Base-by-base conservation (phyloP, 2,113 vertebrate genomes). In the Eulacestoma nigropectus region DNA sequence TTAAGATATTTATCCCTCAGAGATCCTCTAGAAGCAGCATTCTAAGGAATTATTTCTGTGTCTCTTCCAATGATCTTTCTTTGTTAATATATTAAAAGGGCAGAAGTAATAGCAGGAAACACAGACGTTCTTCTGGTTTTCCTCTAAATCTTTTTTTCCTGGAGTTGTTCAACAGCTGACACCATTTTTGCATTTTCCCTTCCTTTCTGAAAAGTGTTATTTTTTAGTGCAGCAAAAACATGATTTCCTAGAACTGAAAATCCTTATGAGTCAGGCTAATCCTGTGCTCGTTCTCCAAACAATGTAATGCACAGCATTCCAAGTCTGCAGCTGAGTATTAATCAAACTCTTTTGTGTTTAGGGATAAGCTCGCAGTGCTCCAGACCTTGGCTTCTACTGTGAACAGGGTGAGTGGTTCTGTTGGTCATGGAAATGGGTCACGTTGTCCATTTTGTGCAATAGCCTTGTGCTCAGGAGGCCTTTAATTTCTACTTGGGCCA, bases 301-400 rank as follows among this genome's bases (percentile, higher is more conserved):
- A 25, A 1, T 37, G 18, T 39, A 25, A 46, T 2, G 7, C 3
- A 4, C 26, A 60, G 19, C 23, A n/a, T 53, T 94, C 11, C 6
- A 76, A 87, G 23, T 57, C 56, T 91, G 59, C 50, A 80, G 1
- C 11, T 3, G 2, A 22, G 6, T n/a, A 14, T 33, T 70, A 70
- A 91, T 26, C 49, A 10, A 42, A n/a, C 53, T 97, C 46, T 47
- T 93, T 93, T 93, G 16, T 94, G 59, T 94, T 81, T 69, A 99
- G 99, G 99, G 98, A 97, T 92, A 99, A 99, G 72, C 97, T 98
- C 1, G 99, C 99, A 0, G 98, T 99, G 85, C 98, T 99, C 91
- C 98, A 99, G 79, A 98, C 98, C 4, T 97, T 99, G 93, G 98
- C 98, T 23, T 97, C 98, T 13, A 99, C 99, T 6, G 98, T 99